Evolutionary conservation across 2,113 vertebrate genomes (phyloP).

Genomic region (Acrocephalus kingi): DNA sequence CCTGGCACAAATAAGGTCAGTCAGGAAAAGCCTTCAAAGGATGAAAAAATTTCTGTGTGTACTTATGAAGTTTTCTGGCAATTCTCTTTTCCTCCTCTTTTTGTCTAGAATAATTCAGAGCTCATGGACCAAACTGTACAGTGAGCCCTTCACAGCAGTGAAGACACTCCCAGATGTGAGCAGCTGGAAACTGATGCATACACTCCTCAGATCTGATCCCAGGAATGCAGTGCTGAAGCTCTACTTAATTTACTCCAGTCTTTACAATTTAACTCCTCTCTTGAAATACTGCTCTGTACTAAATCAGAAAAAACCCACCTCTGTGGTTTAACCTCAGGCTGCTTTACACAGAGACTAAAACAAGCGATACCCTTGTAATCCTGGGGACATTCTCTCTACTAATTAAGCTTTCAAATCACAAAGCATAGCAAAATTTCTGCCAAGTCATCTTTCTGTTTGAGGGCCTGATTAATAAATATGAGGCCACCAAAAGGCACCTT

Average conservation of each 20-base stretch:
- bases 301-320: background rate
- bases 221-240: background rate
- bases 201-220: background rate
- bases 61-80: background rate
- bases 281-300: background rate
- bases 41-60: background rate
- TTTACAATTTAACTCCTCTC: background rate
- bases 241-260: background rate
- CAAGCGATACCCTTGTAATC: background rate
- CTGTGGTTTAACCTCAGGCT: background rate
- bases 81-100: conserved; percentile 20
- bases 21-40: background rate
- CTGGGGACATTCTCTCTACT: background rate
- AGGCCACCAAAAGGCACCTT: conserved; percentile 27
- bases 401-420: background rate
- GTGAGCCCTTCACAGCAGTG: background rate
- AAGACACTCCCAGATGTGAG: conserved; percentile 15
- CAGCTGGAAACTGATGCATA: conserved; percentile 23
- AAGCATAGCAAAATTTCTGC: background rate
- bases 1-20: background rate
- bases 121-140: conserved; percentile 20
- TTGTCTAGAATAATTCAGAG: conserved; percentile 53
- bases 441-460: conserved; percentile 29
- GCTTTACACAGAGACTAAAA: background rate
- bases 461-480: conserved; percentile 13